Base-by-base conservation (phyloP, 2,888 invertebrate species). In the Eilema sororculum region DNA sequence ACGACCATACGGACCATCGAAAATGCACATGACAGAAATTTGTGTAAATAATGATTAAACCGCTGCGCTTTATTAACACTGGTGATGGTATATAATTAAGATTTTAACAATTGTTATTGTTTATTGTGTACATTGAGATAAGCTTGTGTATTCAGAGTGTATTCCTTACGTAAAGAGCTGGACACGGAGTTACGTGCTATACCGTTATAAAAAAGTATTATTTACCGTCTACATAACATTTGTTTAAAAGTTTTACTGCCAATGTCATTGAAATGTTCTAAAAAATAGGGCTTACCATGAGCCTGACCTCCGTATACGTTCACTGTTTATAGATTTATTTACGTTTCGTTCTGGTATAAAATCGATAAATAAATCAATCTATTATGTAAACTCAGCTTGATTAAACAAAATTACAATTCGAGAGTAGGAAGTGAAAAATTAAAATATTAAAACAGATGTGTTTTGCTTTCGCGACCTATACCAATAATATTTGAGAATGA, bases 1-100 rank as follows among this genome's bases (percentile, higher is more conserved):
- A 81, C 83, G 92, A 92, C 90, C 92, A 85, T 80, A 83, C 85
- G 94, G 94, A 94, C 94, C 93, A 86, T 91, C 93, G 87, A 93
- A 93, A 92, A 86, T 94, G 90, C 94, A 95, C 94, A 94, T 93
- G 90, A 91, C 92, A 89, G 87, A 69, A 70, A 72, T 81, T 68
- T 82, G 74, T 85, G 78, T 84, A 84, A 78, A 78, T 76, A 81
- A 80, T 68, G 56, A 81, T 76, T 76, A 76, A 81, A 83, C 84
- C 78, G 84, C 84, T 86, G 74, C 58, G 81, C 81, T 81, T 79
- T 87, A 90, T 90, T 93, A 93, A 93, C 90, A 87, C 76, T 87
- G 92, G 92, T 93, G 93, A 88, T 91, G 94, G 93, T 90, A 83
- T 79, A 86, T 86, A 84, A 81, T 81, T 89, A 85, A 87, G 86